A percentile compares a stretch with the other conserved stretches of the same genome.
phyloP scores from a whole-genome alignment of 2,113 vertebrate genomes.

The Chunga burmeisteri region DNA sequence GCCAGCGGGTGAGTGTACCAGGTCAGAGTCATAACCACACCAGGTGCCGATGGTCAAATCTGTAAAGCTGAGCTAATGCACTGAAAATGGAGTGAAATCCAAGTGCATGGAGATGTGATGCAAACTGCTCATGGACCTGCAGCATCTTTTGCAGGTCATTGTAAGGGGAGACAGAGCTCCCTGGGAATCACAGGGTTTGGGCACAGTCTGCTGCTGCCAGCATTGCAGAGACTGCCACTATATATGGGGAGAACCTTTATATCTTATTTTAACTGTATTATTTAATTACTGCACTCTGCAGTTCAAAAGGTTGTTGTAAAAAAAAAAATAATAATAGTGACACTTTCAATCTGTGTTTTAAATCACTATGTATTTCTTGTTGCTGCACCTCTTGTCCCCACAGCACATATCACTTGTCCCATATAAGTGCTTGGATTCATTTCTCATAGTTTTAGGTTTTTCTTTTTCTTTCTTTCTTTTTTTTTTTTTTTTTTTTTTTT shows the following conservation, averaged over 20 bases:
- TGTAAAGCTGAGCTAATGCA: background rate
- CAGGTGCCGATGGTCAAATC: background rate
- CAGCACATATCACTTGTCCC: background rate
- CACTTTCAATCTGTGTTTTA: background rate
- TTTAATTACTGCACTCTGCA: background rate
- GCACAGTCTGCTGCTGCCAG: background rate
- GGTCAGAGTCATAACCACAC: background rate
- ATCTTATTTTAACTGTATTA: background rate
- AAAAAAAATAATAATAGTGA: background rate
- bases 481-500: background rate
- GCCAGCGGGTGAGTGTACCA: background rate
- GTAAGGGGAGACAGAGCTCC: background rate
- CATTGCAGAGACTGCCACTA: background rate
- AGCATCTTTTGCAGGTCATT: background rate
- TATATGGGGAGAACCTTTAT: background rate
- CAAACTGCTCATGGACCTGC: background rate
- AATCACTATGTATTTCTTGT: background rate
- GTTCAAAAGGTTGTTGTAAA: background rate
- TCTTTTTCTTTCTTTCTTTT: too few relatives aligned
- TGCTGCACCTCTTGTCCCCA: background rate
- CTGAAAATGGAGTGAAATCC: background rate
- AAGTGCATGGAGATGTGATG: fast-evolving
- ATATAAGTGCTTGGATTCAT: background rate
- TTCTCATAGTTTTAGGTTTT: background rate
- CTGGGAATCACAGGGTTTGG: background rate